phyloP scores from a whole-genome alignment of 2,797 vertebrate genomes.

The Mus minutoides region DNA sequence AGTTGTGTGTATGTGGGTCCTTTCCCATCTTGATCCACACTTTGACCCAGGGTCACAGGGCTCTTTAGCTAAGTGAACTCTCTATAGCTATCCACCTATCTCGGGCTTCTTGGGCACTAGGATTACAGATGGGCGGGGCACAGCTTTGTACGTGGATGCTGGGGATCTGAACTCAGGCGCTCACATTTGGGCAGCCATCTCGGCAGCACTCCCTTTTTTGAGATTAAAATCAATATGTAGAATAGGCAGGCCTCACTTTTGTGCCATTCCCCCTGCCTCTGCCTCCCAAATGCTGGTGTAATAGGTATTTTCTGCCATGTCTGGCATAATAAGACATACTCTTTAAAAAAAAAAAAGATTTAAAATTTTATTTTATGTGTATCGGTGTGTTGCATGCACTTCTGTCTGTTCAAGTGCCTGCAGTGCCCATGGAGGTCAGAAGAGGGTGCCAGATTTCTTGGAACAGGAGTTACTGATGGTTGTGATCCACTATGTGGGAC shows the following conservation, averaged over 20 bases:
- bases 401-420: not conserved
- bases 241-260: not conserved
- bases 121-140: not conserved
- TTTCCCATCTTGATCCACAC: not conserved
- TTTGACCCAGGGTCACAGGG: not conserved
- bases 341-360: not conserved
- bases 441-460: not conserved
- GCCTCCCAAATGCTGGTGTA: not conserved
- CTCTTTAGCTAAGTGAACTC: not conserved
- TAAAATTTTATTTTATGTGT: not conserved
- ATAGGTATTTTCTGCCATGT: not conserved
- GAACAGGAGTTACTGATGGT: not conserved
- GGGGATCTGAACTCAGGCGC: not conserved
- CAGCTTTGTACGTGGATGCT: not conserved
- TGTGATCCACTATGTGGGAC: not conserved
- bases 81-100: too few relatives aligned
- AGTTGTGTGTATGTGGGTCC: not conserved
- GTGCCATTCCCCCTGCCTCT: not conserved
- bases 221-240: not conserved
- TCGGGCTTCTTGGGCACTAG: not conserved
- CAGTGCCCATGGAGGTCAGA: not conserved
- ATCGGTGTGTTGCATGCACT: not conserved
- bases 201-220: not conserved
- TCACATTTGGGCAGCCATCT: not conserved
- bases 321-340: not conserved